Conservation (phyloP, 2,888 invertebrate genomes). For the Caenorhabditis auriculariae region DNA sequence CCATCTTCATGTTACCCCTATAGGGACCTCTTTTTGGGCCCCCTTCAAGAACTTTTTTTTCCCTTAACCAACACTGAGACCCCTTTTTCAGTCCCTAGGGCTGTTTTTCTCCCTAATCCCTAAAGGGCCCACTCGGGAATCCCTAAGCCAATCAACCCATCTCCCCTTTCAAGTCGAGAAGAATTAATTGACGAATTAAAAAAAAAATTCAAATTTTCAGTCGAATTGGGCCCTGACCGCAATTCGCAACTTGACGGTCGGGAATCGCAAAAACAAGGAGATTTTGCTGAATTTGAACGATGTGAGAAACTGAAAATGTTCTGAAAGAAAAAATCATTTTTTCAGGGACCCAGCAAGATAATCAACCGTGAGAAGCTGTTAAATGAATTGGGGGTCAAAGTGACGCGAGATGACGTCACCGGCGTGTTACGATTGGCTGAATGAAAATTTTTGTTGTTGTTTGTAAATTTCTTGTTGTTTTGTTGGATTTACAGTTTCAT, state of each 20-base stretch:
- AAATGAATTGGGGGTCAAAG: conserved; percentile 32
- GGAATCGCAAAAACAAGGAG: conserved; percentile 47
- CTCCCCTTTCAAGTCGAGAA: too few species aligned
- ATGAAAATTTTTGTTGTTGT: background rate
- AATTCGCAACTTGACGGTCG: conserved; percentile 39
- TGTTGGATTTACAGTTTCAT: too few species aligned
- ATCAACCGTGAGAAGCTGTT: conserved; percentile 38
- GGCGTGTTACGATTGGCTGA: conserved; percentile 8
- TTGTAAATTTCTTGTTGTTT: background rate
- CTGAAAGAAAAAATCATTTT: conserved; percentile 2
- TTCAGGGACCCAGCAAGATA: conserved; percentile 35
- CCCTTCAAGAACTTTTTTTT: too few species aligned
- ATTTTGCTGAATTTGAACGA: conserved; percentile 38
- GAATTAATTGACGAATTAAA: too few species aligned
- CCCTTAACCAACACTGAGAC: too few species aligned
- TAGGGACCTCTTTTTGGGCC: too few species aligned
- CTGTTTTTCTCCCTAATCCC: too few species aligned
- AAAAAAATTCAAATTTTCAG: conserved; percentile 33
- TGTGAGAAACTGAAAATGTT: conserved; percentile 12
- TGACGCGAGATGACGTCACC: conserved; percentile 11
- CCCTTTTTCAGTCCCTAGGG: too few species aligned
- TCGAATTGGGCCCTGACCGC: conserved; percentile 47
- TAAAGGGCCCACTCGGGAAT: too few species aligned
- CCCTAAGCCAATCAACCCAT: too few species aligned
- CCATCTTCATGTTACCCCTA: too few species aligned